Conservation (phyloP, 2,113 vertebrate genomes). For the Toxostoma redivivum region DNA sequence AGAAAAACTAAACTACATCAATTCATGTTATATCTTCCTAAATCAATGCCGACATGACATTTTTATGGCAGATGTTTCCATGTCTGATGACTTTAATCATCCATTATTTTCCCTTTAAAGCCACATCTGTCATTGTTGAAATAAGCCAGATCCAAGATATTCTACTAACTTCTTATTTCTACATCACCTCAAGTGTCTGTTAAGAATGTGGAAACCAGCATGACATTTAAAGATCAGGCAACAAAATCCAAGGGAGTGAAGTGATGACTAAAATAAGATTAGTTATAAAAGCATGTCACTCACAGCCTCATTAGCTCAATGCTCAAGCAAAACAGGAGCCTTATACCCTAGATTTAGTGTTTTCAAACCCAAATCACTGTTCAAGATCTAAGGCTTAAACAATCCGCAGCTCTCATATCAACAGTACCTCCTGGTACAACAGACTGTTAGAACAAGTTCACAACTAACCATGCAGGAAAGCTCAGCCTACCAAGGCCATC, state of each 20-base stretch:
- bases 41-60: background rate
- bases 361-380: background rate
- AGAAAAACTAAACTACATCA: background rate
- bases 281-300: background rate
- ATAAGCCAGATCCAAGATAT: background rate
- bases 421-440: background rate
- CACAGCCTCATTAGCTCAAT: background rate
- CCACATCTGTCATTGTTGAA: background rate
- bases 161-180: background rate
- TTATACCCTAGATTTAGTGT: background rate
- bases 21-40: background rate
- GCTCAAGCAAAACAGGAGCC: background rate
- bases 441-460: background rate
- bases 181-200: background rate
- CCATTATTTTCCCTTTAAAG: background rate
- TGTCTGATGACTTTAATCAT: background rate
- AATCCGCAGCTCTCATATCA: background rate
- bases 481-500: background rate
- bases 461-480: background rate
- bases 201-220: background rate
- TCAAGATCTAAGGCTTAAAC: background rate
- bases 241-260: background rate
- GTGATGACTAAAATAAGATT: background rate
- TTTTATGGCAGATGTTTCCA: background rate
- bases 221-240: background rate